phyloP scores from a whole-genome alignment of 1,140 invertebrate species.

The Rhyacophila brunnea region DNA sequence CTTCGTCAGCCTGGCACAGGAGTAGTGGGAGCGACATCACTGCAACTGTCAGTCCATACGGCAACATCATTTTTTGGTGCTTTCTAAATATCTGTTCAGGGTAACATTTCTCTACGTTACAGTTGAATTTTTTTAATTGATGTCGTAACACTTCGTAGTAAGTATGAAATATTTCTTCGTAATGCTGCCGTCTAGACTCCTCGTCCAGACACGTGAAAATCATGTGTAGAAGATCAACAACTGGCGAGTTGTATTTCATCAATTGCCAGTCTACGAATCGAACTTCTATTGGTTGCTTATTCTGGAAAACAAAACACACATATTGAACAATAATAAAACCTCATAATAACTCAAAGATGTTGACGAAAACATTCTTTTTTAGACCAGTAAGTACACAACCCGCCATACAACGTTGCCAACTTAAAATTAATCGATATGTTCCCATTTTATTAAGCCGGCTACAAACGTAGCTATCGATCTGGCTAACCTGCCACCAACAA shows the following conservation, averaged over 20 bases:
- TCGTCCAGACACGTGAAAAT: conserved; percentile 52
- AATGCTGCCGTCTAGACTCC: conserved; percentile 46
- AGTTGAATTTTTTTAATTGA: conserved; percentile 9
- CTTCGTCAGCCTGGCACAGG: conserved; percentile 23
- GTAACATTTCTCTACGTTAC: conserved; percentile 16
- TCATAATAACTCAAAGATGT: too few relatives aligned
- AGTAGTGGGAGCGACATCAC: conserved; percentile 7
- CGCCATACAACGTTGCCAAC: too few relatives aligned
- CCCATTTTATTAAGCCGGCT: too few relatives aligned
- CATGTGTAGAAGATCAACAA: conserved; percentile 56
- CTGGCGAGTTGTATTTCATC: conserved; percentile 48
- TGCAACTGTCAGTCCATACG: conserved; percentile 17
- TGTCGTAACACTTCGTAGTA: conserved; percentile 48
- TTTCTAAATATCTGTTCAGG: conserved; percentile 19
- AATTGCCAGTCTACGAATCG: conserved; percentile 57
- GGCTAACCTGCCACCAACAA: too few relatives aligned
- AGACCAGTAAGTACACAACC: too few relatives aligned
- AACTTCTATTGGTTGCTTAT: conserved; percentile 39
- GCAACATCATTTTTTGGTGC: conserved; percentile 16
- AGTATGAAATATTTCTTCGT: conserved; percentile 44
- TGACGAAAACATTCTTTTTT: too few relatives aligned
- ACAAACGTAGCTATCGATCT: too few relatives aligned
- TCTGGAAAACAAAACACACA: conserved; percentile 34
- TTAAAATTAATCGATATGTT: too few relatives aligned
- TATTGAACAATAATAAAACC: background rate